Evolutionary conservation across 2,797 vertebrate genomes (phyloP).

Genomic region (Lagorchestes hirsutus): DNA sequence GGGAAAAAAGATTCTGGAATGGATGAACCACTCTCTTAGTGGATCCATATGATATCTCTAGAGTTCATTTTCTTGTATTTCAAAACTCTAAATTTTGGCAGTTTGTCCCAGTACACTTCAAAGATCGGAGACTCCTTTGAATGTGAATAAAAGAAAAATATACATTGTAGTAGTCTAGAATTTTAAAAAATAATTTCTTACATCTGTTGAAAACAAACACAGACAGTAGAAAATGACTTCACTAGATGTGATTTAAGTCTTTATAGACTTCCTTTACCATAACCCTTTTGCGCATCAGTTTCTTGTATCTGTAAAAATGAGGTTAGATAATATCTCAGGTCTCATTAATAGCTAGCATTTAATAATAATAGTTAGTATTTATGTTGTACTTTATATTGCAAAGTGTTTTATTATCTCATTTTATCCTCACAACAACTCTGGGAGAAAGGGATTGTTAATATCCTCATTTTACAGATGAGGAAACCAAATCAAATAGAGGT

Average conservation of each 20-base stretch:
- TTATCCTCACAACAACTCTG: not conserved
- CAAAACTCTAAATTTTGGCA: not conserved
- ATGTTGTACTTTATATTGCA: not conserved
- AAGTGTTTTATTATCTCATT: not conserved
- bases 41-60: not conserved
- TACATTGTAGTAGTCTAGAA: not conserved
- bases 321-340: not conserved
- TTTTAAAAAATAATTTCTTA: constrained; percentile 5
- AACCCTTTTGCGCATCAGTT: not conserved
- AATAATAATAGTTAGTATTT: not conserved
- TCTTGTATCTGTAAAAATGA: not conserved
- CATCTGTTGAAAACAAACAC: not conserved
- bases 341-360: not conserved
- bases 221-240: not conserved
- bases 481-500: not conserved
- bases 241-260: constrained; percentile 13
- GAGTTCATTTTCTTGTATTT: not conserved
- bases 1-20: not conserved
- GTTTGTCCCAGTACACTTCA: not conserved
- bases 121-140: not conserved
- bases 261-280: not conserved
- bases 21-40: not conserved
- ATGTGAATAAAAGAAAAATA: not conserved
- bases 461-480: not conserved
- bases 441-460: not conserved